Percentiles rank a stretch among this genome's conserved stretches.
These are phyloP conservation scores for Hystrix brachyura DNA, from an alignment of 2,113 vertebrate species.

Conservation along the genomic window DNA sequence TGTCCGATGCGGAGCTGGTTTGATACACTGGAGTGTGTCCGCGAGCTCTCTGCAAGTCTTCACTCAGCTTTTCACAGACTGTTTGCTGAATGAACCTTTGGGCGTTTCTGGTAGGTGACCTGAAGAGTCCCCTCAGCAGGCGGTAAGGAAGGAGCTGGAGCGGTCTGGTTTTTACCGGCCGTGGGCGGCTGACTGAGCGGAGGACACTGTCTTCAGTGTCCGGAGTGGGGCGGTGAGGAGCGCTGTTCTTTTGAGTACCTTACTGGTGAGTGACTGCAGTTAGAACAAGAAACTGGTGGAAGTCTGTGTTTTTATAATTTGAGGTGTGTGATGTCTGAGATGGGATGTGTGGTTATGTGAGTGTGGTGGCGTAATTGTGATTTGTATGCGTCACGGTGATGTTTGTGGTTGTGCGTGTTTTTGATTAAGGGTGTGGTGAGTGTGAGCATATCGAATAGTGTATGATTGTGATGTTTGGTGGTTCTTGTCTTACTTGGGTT, in stretches of 20 bases:
- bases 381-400: neutral
- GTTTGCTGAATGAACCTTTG: neutral
- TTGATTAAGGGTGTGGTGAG: neutral
- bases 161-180: neutral
- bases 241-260: neutral
- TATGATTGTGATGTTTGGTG: neutral
- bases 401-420: neutral
- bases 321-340: neutral
- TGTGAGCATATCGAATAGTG: neutral
- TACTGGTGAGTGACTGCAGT: neutral
- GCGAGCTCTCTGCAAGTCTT: rapidly evolving
- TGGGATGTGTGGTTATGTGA: neutral
- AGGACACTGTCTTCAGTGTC: rapidly evolving
- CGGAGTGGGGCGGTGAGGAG: neutral
- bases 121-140: neutral
- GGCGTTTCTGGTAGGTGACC: neutral
- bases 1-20: neutral
- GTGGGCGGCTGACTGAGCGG: neutral
- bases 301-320: neutral
- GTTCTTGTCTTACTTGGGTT: neutral
- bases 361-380: neutral
- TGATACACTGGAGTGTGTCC: rapidly evolving
- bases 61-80: neutral
- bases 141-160: neutral
- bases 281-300: neutral